Base-by-base conservation (phyloP, 2,113 vertebrate genomes). In the Gallinago jamesoni region DNA sequence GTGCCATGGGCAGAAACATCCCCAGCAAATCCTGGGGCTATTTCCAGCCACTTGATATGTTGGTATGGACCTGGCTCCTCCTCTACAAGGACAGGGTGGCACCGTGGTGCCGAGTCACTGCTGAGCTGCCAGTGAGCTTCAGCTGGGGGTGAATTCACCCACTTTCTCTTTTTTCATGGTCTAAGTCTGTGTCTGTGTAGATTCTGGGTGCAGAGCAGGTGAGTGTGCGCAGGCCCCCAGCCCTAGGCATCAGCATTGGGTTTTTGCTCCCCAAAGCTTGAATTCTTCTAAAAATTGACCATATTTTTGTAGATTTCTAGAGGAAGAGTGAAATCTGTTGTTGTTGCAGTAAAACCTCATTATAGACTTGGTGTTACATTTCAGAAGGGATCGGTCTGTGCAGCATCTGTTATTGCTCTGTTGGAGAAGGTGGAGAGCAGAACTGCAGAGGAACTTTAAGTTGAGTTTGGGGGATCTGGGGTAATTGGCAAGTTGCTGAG, bases 281-380 rank as follows among this genome's bases (percentile, higher is more conserved):
- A 68, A 52, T 57, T 66, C 52, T 31, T 39, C 50, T 43, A 25
- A 86, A 93, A 94, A 19, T 31, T 9, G 75, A 13, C 63, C 59
- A 62, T 25, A 69, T 86, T 94, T 80, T 82, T 88, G 25, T 18
- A 37, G 39, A 13, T 70, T 48, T 67, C 79, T 27, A 55, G 93
- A 73, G 79, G 72, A 80, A 60, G 63, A 57, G 35, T 24, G 6
- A 68, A 93, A 78, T 87, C 47, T 94, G 94, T 87, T 90, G 84
- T 64, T 89, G 72, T 83, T 94, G 79, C 83, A 70, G 89, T 77
- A 70, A 94, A 93, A 89, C 50, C 83, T 86, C 72, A 10, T 90
- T 84, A 84, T 10, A 66, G 85, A 43, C 6, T 33, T 59, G 72
- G 41, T 67, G 72, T 80, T 62, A 11, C 37, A 16, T 68, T 89